Conservation (phyloP, 2,797 vertebrate genomes). For the Pygocentrus nattereri region DNA sequence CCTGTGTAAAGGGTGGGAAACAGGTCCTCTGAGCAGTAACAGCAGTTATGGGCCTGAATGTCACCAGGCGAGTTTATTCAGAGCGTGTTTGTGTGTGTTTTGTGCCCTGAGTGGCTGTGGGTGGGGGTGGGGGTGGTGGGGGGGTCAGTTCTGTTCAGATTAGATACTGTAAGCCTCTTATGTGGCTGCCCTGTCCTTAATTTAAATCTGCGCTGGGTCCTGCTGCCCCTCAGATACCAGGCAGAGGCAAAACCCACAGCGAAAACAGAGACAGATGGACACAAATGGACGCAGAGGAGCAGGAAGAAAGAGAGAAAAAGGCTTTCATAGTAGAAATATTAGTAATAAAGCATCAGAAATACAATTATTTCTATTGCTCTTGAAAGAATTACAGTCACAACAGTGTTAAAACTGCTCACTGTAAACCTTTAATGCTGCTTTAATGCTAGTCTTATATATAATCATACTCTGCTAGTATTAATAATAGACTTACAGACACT, state of each 20-base stretch:
- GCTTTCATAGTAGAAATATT: no score
- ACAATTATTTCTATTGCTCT: no score
- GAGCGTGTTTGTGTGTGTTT: neutral
- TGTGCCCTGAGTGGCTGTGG: constrained; percentile 6
- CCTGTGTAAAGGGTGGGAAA: neutral
- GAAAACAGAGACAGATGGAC: constrained; percentile 1
- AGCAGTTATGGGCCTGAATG: constrained; percentile 2
- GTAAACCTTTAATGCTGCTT: no score
- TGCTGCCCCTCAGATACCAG: constrained; percentile 67
- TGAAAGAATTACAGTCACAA: no score
- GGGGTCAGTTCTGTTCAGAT: constrained; percentile 72
- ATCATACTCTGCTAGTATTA: no score
- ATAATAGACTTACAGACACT: no score
- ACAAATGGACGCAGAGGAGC: neutral
- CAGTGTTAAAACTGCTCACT: no score
- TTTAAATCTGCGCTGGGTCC: constrained; percentile 78
- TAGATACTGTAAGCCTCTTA: constrained; percentile 84
- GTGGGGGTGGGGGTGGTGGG: constrained; percentile 27
- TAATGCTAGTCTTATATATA: no score
- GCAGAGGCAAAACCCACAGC: constrained; percentile 41
- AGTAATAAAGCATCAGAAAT: no score
- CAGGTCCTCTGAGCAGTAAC: no score
- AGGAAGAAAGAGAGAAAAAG: no score
- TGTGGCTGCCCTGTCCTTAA: constrained; percentile 79
- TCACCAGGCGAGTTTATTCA: neutral